Conservation (phyloP, 2,888 invertebrate genomes). For the Rhorus exstirpatorius region DNA sequence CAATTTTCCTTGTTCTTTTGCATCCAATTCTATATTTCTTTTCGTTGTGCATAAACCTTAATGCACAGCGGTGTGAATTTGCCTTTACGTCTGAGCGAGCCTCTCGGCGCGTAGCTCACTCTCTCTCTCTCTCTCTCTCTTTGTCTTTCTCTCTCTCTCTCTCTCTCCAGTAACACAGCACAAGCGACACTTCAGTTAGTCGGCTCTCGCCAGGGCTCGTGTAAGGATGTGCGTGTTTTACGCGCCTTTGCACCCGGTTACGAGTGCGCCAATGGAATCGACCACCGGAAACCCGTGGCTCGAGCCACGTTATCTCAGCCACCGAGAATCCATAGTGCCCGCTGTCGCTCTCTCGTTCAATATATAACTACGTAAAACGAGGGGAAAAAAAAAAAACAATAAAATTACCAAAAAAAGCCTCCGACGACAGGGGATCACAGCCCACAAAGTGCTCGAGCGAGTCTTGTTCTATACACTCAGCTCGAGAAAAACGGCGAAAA, state of each 20-base stretch:
- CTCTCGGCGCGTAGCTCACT: not conserved
- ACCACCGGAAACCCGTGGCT: conserved; percentile 68
- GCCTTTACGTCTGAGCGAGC: conserved; percentile 12
- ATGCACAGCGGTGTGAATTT: conserved; percentile 13
- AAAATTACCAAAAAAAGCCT: not conserved
- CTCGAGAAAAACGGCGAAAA: not conserved
- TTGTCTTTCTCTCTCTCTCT: not conserved
- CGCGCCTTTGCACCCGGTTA: conserved; percentile 64
- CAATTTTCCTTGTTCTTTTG: not conserved
- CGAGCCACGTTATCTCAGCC: conserved; percentile 58
- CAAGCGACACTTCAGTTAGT: conserved; percentile 70
- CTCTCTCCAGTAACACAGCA: conserved; percentile 27
- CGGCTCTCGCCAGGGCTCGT: conserved; percentile 80
- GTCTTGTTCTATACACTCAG: too few species aligned
- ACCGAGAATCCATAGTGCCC: conserved; percentile 66
- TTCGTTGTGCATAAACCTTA: not conserved
- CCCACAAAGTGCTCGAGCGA: not conserved
- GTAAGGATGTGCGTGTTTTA: conserved; percentile 76
- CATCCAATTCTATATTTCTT: not conserved
- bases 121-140: not conserved
- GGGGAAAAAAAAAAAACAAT: not conserved
- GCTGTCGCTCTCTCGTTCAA: conserved; percentile 50
- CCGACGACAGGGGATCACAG: not conserved
- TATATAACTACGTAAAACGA: not conserved
- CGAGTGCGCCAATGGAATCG: conserved; percentile 70